phyloP scores from a whole-genome alignment of 1,140 invertebrate species.

The Bradysia coprophila region DNA sequence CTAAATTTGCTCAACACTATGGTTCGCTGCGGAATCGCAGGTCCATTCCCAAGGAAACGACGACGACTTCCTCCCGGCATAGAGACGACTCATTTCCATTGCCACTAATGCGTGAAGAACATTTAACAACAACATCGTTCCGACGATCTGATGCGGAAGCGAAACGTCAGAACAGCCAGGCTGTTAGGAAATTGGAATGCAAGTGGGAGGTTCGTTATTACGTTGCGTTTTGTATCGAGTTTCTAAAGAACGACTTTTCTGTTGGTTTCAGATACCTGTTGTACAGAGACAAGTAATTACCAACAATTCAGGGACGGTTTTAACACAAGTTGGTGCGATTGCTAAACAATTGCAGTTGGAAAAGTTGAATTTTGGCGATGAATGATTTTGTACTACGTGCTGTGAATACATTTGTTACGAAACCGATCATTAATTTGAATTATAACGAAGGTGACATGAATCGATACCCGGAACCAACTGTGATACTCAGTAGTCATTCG shows the following conservation, averaged over 20 bases:
- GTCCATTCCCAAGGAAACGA: neutral
- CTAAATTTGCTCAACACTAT: neutral
- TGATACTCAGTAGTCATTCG: neutral
- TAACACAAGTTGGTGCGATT: conserved; percentile 21
- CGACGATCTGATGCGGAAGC: too few relatives aligned
- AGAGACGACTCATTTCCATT: neutral
- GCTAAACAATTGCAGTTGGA: conserved; percentile 18
- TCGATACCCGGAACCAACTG: neutral
- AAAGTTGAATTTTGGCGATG: neutral
- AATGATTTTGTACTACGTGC: neutral
- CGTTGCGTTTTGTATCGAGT: neutral
- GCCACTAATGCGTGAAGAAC: neutral
- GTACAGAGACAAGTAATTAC: conserved; percentile 16
- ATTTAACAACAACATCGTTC: neutral
- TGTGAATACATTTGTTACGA: too few relatives aligned
- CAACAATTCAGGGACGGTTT: conserved; percentile 13
- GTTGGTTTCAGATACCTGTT: conserved; percentile 13
- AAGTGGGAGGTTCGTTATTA: conserved; percentile 15
- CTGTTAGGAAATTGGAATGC: neutral
- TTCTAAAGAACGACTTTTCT: neutral
- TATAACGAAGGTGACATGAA: too few relatives aligned
- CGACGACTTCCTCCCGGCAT: too few relatives aligned
- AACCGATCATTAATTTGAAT: too few relatives aligned
- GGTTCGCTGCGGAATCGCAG: neutral
- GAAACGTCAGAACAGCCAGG: neutral